Evolutionary conservation across 2,797 vertebrate genomes (phyloP).

Genomic region (Neomorphus geoffroyi): DNA sequence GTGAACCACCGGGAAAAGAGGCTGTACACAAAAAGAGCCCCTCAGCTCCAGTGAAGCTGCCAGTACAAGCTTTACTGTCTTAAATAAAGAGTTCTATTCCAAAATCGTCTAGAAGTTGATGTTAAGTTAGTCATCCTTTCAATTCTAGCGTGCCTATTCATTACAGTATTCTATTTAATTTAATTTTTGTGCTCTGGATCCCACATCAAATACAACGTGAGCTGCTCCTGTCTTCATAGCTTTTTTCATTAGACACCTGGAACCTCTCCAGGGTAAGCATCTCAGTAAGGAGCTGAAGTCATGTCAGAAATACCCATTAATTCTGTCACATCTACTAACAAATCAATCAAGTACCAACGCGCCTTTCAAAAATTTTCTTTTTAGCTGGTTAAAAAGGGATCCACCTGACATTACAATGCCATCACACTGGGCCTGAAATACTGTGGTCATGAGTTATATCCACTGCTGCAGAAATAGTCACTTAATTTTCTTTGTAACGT

Average conservation of each 20-base stretch:
- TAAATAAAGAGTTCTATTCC: neutral
- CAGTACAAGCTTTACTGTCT: neutral
- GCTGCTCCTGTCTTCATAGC: neutral
- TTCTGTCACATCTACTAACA: conserved; percentile 54
- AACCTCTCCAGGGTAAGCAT: conserved; percentile 60
- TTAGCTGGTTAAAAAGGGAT: conserved; percentile 48
- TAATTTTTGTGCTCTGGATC: neutral
- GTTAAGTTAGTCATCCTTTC: neutral
- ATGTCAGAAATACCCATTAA: conserved; percentile 69
- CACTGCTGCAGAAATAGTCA: neutral
- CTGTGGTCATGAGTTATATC: neutral
- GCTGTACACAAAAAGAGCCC: neutral
- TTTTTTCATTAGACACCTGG: conserved; percentile 59
- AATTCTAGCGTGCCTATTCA: neutral
- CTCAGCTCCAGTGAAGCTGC: neutral
- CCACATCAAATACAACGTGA: neutral
- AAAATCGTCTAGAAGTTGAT: neutral
- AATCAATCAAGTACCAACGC: conserved; percentile 63
- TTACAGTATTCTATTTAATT: neutral
- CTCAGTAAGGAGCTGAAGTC: conserved; percentile 41
- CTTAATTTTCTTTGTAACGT: neutral
- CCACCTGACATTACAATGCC: neutral
- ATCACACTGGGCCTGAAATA: neutral
- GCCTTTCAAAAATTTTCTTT: conserved; percentile 50
- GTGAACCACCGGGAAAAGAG: neutral